These are phyloP conservation scores for Bimastos eiseni DNA, from an alignment of 2,888 invertebrate genomes.

Conservation along the genomic window DNA sequence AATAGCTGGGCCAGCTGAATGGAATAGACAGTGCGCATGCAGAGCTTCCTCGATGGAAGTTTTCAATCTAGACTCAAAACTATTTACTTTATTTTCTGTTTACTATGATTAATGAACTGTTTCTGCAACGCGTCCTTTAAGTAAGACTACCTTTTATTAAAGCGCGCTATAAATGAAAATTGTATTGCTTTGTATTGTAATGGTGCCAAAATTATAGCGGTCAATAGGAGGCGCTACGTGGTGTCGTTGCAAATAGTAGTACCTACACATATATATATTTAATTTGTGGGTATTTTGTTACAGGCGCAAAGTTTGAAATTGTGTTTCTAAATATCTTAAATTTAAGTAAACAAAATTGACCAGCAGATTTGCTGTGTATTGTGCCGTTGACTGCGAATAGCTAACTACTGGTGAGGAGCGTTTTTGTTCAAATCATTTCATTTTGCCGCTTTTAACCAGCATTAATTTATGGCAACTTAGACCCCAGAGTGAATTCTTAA, in stretches of 20 bases:
- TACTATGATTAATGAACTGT: too few relatives aligned
- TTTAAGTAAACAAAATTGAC: background rate
- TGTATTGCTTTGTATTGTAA: too few relatives aligned
- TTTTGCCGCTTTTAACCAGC: background rate
- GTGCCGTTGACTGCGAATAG: background rate
- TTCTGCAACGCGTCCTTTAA: too few relatives aligned
- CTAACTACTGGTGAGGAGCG: background rate
- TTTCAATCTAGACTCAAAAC: too few relatives aligned
- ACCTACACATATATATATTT: background rate
- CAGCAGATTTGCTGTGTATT: background rate
- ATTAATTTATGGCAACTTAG: background rate
- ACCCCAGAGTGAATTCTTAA: background rate
- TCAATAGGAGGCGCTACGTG: background rate
- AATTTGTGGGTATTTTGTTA: background rate
- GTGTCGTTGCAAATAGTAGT: background rate
- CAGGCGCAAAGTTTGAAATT: background rate
- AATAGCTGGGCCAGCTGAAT: too few relatives aligned
- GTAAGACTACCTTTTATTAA: too few relatives aligned
- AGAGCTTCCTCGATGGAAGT: too few relatives aligned
- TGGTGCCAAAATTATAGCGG: too few relatives aligned
- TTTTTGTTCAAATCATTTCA: background rate
- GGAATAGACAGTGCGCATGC: too few relatives aligned
- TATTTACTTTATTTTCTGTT: too few relatives aligned
- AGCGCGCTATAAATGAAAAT: too few relatives aligned
- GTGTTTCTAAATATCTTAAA: slow-evolving; percentile 13